phyloP scores from a whole-genome alignment of 2,797 vertebrate species.

The Hipposideros larvatus region DNA sequence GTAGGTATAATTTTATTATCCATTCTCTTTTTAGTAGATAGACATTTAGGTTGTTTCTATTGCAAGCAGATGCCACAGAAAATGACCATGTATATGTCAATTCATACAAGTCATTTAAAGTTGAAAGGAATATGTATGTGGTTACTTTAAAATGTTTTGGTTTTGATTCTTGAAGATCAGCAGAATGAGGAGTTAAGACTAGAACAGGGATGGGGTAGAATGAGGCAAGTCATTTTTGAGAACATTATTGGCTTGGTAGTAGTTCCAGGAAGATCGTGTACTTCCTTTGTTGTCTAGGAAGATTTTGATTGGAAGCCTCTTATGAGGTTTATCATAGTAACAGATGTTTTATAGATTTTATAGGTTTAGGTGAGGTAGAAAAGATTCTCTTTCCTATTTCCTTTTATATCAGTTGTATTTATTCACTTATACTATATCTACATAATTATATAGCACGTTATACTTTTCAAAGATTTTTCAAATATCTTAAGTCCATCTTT shows the following conservation, averaged over 20 bases:
- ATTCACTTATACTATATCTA: conserved; percentile 15
- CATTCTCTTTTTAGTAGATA: not conserved
- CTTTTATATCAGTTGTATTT: conserved; percentile 6
- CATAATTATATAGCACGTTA: conserved; percentile 4
- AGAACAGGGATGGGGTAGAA: not conserved
- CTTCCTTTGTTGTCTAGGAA: not conserved
- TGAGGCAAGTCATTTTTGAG: not conserved
- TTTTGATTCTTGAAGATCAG: not conserved
- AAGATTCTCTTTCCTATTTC: not conserved
- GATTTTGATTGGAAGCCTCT: not conserved
- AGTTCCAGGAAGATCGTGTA: not conserved
- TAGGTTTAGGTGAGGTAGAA: not conserved
- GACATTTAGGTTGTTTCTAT: not conserved
- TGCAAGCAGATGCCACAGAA: not conserved
- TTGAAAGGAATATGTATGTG: not conserved
- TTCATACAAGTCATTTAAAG: not conserved
- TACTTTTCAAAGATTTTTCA: conserved; percentile 39
- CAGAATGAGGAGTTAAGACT: not conserved
- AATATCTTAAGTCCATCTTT: not conserved
- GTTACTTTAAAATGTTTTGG: not conserved
- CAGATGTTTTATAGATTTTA: not conserved
- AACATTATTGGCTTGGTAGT: not conserved
- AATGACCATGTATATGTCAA: not conserved
- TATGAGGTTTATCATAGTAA: not conserved
- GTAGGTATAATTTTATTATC: not conserved